These are phyloP conservation scores for Phortica okadai DNA, from an alignment of 2,888 invertebrate genomes.

Conservation along the genomic window DNA sequence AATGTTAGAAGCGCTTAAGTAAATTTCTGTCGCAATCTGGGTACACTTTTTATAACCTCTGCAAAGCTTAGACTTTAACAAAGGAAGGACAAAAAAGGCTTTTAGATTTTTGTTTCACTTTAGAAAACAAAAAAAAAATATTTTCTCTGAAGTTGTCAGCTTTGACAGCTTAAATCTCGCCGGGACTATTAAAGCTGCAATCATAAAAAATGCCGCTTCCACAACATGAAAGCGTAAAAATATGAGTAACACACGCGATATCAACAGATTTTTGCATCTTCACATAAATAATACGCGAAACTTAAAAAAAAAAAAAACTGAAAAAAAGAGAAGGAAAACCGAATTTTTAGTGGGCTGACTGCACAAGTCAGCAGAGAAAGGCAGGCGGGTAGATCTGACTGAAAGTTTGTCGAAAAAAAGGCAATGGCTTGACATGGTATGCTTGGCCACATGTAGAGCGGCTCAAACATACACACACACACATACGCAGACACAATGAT, in stretches of 20 bases:
- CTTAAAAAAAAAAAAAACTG: neutral
- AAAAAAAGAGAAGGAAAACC: neutral
- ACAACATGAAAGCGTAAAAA: conserved; percentile 15
- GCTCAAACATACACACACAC: conserved; percentile 25
- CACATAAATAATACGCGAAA: conserved; percentile 22
- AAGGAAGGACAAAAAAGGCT: no score
- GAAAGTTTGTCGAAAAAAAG: no score
- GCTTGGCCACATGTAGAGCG: no score
- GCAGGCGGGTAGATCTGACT: neutral
- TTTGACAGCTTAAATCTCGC: neutral
- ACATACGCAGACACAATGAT: conserved; percentile 37
- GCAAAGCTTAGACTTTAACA: no score
- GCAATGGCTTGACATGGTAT: no score
- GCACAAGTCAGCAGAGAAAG: conserved; percentile 18
- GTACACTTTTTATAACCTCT: no score
- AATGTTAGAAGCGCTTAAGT: no score
- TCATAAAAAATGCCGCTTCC: neutral
- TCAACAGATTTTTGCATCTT: conserved; percentile 37
- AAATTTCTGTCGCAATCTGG: no score
- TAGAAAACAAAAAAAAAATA: neutral
- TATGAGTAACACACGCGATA: conserved; percentile 33
- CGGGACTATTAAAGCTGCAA: neutral
- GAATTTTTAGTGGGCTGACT: conserved; percentile 38
- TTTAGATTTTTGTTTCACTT: no score
- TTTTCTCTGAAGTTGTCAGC: neutral